Evolutionary conservation across 2,797 vertebrate genomes (phyloP).

Genomic region (Amblyopsis hoosieri): DNA sequence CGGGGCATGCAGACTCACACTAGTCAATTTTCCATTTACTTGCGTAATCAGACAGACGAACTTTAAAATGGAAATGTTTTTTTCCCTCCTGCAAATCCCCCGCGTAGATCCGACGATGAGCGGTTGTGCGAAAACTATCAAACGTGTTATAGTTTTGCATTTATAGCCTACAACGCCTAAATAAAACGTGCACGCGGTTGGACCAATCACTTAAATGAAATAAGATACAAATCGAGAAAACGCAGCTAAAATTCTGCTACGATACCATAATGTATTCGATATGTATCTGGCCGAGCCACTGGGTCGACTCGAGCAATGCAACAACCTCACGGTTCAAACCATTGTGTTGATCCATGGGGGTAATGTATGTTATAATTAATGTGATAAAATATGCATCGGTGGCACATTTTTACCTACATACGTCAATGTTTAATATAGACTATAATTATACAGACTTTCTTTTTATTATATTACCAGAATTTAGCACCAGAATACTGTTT

Average conservation of each 20-base stretch:
- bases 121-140: conserved; percentile 35
- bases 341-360: conserved; percentile 23
- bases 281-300: conserved; percentile 43
- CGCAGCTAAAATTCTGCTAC: not conserved
- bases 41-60: conserved; percentile 42
- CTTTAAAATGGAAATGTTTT: conserved; percentile 61
- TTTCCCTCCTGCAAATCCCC: conserved; percentile 52
- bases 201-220: conserved; percentile 9
- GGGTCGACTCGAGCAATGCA: conserved; percentile 58
- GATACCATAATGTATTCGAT: conserved; percentile 41
- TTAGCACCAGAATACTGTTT: not conserved
- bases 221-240: conserved; percentile 15
- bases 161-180: conserved; percentile 11
- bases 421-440: not conserved
- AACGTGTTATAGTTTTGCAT: conserved; percentile 33
- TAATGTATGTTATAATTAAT: rapidly evolving
- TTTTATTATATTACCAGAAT: not conserved
- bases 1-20: not conserved
- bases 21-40: conserved; percentile 22
- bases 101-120: conserved; percentile 55
- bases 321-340: conserved; percentile 69
- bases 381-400: rapidly evolving
- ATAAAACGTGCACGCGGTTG: conserved; percentile 2
- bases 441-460: rapidly evolving
- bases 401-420: rapidly evolving